These are phyloP conservation scores for Cathartes aura DNA, from an alignment of 2,113 vertebrate genomes.

Conservation along the genomic window DNA sequence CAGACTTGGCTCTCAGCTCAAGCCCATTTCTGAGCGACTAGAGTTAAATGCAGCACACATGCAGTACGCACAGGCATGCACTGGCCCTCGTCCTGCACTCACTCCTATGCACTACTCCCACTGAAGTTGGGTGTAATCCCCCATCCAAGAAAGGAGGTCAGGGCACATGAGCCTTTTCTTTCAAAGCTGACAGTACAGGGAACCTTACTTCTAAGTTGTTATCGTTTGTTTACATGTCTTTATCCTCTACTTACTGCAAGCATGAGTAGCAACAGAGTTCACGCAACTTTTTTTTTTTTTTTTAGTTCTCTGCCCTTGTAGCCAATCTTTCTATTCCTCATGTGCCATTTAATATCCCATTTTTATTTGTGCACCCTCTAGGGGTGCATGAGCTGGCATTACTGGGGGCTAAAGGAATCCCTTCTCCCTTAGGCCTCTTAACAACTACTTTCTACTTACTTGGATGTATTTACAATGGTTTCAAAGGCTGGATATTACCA, in stretches of 20 bases:
- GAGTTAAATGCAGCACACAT: fast-evolving
- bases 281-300: background rate
- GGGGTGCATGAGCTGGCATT: background rate
- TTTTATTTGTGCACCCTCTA: background rate
- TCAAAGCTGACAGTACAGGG: background rate
- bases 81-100: background rate
- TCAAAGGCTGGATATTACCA: background rate
- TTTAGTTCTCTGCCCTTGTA: background rate
- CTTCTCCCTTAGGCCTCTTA: background rate
- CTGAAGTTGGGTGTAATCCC: background rate
- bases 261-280: background rate
- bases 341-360: background rate
- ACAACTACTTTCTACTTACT: background rate
- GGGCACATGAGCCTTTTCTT: fast-evolving
- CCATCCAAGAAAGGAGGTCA: background rate
- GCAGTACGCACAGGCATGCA: fast-evolving
- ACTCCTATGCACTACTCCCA: background rate
- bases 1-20: background rate
- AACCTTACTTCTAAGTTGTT: background rate
- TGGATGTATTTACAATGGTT: background rate
- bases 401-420: background rate
- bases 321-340: background rate
- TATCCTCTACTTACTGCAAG: background rate
- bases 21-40: fast-evolving
- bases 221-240: background rate